Evolutionary conservation across 2,888 invertebrate species (phyloP).

Genomic region (Caenorhabditis sulstoni): DNA sequence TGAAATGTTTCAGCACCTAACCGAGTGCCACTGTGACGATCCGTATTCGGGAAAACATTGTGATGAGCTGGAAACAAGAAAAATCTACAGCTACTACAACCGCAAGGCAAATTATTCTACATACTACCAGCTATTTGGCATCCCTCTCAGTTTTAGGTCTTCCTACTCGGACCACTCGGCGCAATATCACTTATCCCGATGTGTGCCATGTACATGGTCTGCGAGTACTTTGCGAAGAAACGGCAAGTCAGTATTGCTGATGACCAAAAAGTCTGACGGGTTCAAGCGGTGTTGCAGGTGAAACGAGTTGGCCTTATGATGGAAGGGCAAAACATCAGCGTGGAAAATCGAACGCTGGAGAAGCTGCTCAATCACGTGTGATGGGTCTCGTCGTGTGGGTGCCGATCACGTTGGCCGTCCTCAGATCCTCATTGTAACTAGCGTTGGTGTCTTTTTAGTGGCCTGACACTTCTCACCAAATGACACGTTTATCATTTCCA

Average conservation of each 20-base stretch:
- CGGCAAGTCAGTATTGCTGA: conserved; percentile 68
- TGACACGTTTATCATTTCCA: conserved; percentile 4
- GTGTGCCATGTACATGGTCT: conserved; percentile 73
- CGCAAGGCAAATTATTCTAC: conserved; percentile 49
- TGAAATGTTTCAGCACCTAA: conserved; percentile 36
- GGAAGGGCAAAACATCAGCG: conserved; percentile 62
- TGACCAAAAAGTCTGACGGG: not conserved
- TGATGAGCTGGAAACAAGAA: conserved; percentile 55
- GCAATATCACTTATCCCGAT: conserved; percentile 76
- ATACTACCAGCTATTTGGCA: conserved; percentile 1
- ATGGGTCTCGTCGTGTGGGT: conserved; percentile 3
- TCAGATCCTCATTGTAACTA: conserved; percentile 38
- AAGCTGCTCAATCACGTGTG: conserved; percentile 55
- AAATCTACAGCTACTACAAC: conserved; percentile 67
- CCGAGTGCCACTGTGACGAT: conserved; percentile 62
- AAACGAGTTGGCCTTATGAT: conserved; percentile 70
- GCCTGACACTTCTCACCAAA: not conserved
- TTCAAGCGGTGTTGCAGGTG: conserved; percentile 50
- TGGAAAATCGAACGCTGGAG: conserved; percentile 54
- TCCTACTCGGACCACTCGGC: conserved; percentile 77
- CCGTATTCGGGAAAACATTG: conserved; percentile 67
- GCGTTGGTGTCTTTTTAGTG: conserved; percentile 11
- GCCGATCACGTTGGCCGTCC: not conserved
- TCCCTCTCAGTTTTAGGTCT: conserved; percentile 62
- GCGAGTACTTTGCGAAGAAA: conserved; percentile 76